phyloP scores from a whole-genome alignment of 2,888 invertebrate species.

The Trissoscelio sp. region DNA sequence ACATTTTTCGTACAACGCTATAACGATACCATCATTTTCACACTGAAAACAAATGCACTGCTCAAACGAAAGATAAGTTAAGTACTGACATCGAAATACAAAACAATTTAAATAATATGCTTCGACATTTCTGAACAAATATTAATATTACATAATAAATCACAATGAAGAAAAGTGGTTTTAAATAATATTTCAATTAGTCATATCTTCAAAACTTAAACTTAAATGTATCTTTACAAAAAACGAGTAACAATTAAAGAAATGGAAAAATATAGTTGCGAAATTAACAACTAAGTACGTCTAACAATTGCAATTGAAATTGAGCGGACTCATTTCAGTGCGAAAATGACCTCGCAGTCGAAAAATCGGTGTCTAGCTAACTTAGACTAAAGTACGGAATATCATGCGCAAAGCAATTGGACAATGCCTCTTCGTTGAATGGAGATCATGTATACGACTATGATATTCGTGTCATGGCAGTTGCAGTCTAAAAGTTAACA shows the following conservation, averaged over 20 bases:
- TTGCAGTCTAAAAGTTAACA: slow-evolving; percentile 64
- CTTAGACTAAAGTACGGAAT: slow-evolving; percentile 66
- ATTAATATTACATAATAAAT: background rate
- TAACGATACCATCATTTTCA: slow-evolving; percentile 45
- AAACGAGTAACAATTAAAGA: slow-evolving; percentile 1
- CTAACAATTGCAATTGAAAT: background rate
- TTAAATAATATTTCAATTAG: background rate
- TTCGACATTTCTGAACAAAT: too few relatives aligned
- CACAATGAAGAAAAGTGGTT: background rate
- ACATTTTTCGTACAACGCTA: slow-evolving; percentile 50
- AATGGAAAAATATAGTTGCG: background rate
- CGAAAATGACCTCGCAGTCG: slow-evolving; percentile 46
- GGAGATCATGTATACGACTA: slow-evolving; percentile 60
- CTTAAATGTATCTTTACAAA: background rate
- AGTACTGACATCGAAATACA: slow-evolving; percentile 8
- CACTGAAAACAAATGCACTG: slow-evolving; percentile 44
- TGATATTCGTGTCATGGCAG: slow-evolving; percentile 64
- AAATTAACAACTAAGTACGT: slow-evolving; percentile 32
- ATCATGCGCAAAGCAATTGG: slow-evolving; percentile 57
- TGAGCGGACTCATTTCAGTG: slow-evolving; percentile 41
- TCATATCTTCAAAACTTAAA: slow-evolving; percentile 3
- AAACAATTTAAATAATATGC: background rate
- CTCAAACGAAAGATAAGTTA: slow-evolving; percentile 12
- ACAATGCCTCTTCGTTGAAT: slow-evolving; percentile 61
- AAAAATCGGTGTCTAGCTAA: slow-evolving; percentile 67